Evolutionary conservation across 2,797 vertebrate genomes (phyloP).

Genomic region (Gymnocypris eckloni): DNA sequence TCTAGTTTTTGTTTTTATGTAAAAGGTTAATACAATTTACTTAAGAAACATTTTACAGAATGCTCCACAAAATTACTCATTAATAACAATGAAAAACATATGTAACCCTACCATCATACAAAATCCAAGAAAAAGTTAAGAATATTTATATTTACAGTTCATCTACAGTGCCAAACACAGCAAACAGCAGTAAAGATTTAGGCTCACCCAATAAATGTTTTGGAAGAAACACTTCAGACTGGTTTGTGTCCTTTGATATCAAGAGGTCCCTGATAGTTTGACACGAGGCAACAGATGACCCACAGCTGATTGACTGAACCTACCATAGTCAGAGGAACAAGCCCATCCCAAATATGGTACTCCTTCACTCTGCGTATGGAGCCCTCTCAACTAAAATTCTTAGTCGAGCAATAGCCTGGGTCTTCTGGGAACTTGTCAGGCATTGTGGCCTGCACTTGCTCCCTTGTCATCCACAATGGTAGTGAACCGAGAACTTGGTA

Average conservation of each 20-base stretch:
- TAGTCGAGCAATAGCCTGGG: conserved; percentile 24
- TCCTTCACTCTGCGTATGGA: conserved; percentile 44
- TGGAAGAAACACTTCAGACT: conserved; percentile 1
- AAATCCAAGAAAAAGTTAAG: no score
- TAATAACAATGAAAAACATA: no score
- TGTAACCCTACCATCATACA: no score
- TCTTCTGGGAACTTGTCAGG: conserved; percentile 18
- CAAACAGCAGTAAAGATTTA: no score
- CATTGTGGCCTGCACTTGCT: background rate
- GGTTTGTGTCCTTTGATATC: conserved; percentile 22
- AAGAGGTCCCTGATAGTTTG: conserved; percentile 31
- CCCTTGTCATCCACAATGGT: conserved; percentile 14
- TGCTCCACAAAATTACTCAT: no score
- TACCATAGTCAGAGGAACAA: conserved; percentile 25
- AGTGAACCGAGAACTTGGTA: background rate
- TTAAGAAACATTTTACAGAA: no score
- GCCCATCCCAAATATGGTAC: conserved; percentile 42
- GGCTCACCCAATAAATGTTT: no score
- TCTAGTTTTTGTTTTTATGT: background rate
- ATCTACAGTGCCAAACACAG: no score
- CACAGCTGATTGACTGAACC: conserved; percentile 52
- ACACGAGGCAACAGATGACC: conserved; percentile 30
- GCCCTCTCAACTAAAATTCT: conserved; percentile 36
- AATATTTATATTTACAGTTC: no score
- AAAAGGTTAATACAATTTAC: no score